Base-by-base conservation (phyloP, 1,140 invertebrate genomes). In the Globodera ellingtonae region DNA sequence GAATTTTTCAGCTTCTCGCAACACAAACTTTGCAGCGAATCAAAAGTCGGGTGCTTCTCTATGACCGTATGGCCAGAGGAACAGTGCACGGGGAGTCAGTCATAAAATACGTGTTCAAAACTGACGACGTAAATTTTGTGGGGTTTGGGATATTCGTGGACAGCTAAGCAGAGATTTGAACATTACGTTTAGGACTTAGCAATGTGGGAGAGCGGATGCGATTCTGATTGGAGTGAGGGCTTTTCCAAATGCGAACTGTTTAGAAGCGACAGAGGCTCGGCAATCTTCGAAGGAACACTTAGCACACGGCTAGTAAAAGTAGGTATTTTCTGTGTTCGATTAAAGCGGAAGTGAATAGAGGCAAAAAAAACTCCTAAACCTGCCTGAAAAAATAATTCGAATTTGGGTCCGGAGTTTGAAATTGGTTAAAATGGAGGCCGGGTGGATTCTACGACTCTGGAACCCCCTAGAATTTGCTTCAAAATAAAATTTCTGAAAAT, bases 191-290 rank as follows among this genome's bases (percentile, higher is more conserved):
- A 84, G 84, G 44, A 75, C 6, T 18, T 84, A 13, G 66, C 78
- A 48, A 59, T 52, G 13, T 84, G 84, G 84, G 9, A 62, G 46
- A 86, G 59, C 8, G 84, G 84, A 24, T 84, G 84, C 65, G 84
- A 84, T 75, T 77, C 84, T n/a, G 84, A 86, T 66, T 84, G 84
- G 84, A 82, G 81, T n/a, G 81, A 86, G 80, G 84, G 84, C 4
- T 84, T 74, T 79, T 83, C 84, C 21, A 86, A 79, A 66, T 72
- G 72, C 48, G 35, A 83, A 71, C 62, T 84, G 15, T 46, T 56
- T 46, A 65, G 67, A 52, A 86, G 83, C 48, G 84, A 80, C 24
- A 35, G 67, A 13, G 75, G 72, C 6, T 81, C 84, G 47, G 84
- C 80, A 48, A 52, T 84, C 15, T 84, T 84, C 65, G 24, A 71